Evolutionary conservation across 2,797 vertebrate species (phyloP).

Genomic region (Ceryle rudis): DNA sequence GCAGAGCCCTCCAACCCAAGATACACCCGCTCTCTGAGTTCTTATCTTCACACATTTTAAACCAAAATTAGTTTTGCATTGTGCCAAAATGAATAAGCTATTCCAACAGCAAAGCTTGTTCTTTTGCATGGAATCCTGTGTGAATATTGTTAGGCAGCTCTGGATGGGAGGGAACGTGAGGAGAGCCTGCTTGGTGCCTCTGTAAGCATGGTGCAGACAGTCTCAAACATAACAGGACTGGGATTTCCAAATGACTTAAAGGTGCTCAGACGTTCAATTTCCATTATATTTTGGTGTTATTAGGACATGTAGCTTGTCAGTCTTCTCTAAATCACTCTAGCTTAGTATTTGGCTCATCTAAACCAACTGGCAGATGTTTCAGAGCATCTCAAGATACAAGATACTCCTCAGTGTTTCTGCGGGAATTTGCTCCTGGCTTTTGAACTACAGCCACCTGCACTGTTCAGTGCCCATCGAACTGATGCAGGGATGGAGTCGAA

Average conservation of each 20-base stretch:
- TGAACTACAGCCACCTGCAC: neutral
- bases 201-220: neutral
- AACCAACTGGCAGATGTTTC: neutral
- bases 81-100: neutral
- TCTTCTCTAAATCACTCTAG: neutral
- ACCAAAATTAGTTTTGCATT: neutral
- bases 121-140: neutral
- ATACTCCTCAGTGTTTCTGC: neutral
- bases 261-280: neutral
- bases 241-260: neutral
- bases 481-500: neutral
- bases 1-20: neutral
- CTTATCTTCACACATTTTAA: neutral
- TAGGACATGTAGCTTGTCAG: neutral
- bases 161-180: neutral
- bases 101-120: neutral
- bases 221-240: neutral
- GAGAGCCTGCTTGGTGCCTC: neutral
- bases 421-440: neutral
- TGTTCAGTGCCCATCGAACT: neutral
- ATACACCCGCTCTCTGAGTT: fast-evolving
- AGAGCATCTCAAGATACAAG: neutral
- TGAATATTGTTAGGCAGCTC: neutral
- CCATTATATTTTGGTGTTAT: neutral
- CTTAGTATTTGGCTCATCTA: neutral